Evolutionary conservation across 2,797 vertebrate species (phyloP), one percentile per base, ranked within the genome.

Genomic region (Amblyopsis hoosieri): DNA sequence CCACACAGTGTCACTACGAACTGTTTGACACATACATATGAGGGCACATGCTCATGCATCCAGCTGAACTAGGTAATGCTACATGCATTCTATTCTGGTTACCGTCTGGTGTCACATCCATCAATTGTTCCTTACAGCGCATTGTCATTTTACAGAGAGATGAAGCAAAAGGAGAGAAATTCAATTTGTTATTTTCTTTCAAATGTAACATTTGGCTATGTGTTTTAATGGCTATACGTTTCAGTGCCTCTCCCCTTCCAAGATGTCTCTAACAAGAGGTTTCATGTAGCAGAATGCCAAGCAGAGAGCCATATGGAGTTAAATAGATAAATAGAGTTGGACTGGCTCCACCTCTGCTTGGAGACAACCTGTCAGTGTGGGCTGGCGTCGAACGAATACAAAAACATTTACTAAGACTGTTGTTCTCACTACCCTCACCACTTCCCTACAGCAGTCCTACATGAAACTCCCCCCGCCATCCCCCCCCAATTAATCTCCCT

Each of bases 401-500:
- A 66, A 76, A 78, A 65, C 65, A 31, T 45, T 76, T 42, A 14
- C 60, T 42, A 76, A 76, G 62, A 57, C 49, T 67, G 75, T 65
- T 77, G 81, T 74, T 37, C 72, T 73, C 72, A 80, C 72, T 74
- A 73, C 61, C 66, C 75, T 71, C 62, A 69, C 78, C 66, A 69
- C 77, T 71, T 55, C 77, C 73, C 79, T 60, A 75, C 71, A 79
- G 83, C 73, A 63, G 67, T 79, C 71, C 69, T 45, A 74, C 79
- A 74, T 87, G 80, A 75, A 74, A 81, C 81, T 79, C 69, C 69
- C 67, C 23, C 84, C 68, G 71, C 69, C 61, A 45, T 69, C 67
- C 72, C 19, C 19, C 67, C 82, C 23, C 23, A 29, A 4, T 85
- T 87, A 80, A 85, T 84, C 81, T 80, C 76, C 64, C 31, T 54